Conservation (phyloP, 2,797 vertebrate genomes). For the Poecilia picta region DNA sequence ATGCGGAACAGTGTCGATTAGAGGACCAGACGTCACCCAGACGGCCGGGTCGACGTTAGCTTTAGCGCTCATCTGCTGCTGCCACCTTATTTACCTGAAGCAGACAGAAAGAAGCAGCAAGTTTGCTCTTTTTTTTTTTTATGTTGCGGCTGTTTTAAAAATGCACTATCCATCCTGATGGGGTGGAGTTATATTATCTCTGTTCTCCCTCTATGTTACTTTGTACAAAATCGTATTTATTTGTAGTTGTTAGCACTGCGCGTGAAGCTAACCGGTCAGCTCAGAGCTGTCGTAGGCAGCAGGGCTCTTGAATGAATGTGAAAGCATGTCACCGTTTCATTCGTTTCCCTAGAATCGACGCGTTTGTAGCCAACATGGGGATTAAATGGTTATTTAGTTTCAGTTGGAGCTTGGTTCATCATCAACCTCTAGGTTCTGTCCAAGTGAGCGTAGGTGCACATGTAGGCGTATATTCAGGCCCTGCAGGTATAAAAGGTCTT, state of each 20-base stretch:
- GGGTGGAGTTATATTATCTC: constrained; percentile 35
- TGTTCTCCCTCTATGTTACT: constrained; percentile 40
- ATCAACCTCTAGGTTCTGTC: neutral
- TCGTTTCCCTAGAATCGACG: neutral
- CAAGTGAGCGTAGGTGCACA: neutral
- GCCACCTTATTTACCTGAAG: constrained; percentile 63
- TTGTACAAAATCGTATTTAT: constrained; percentile 66
- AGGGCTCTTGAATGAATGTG: neutral
- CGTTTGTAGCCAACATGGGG: neutral
- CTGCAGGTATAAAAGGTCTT: neutral
- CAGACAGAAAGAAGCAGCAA: constrained; percentile 32
- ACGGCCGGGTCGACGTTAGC: constrained; percentile 42
- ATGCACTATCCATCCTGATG: constrained; percentile 58
- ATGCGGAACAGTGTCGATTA: constrained; percentile 3
- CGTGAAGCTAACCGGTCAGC: constrained; percentile 26
- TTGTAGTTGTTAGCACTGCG: constrained; percentile 25
- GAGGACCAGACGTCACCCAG: constrained; percentile 21
- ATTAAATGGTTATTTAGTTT: neutral
- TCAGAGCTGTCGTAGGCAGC: constrained; percentile 17
- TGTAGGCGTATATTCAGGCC: neutral
- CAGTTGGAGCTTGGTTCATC: neutral
- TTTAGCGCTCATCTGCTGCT: constrained; percentile 51
- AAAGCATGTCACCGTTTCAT: neutral
- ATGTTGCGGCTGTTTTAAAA: constrained; percentile 37
- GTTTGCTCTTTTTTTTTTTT: constrained; percentile 30